phyloP scores from a whole-genome alignment of 1,140 invertebrate species.

The Pseudomyrmex dendroicus region DNA sequence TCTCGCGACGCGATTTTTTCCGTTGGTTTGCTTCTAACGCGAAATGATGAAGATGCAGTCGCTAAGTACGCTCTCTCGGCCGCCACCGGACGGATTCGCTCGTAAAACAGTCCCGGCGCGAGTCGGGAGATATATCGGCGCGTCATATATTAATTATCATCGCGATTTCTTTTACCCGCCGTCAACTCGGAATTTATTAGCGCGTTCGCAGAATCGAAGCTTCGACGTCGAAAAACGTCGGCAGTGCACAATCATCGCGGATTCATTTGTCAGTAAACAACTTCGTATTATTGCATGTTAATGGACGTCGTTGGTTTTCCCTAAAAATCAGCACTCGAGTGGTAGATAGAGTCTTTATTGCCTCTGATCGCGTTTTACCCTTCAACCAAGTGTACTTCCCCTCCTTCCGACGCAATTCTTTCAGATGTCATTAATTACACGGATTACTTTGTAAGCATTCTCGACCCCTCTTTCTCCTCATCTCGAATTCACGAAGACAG shows the following conservation, averaged over 20 bases:
- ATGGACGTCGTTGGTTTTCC: conserved; percentile 11
- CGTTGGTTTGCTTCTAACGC: neutral
- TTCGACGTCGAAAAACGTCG: conserved; percentile 16
- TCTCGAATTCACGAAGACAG: neutral
- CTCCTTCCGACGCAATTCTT: neutral
- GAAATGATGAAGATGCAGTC: conserved; percentile 53
- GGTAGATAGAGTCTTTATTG: conserved; percentile 17
- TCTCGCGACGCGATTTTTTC: conserved; percentile 10
- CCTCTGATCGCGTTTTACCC: conserved; percentile 12
- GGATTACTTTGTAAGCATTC: conserved; percentile 13
- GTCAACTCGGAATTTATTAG: conserved; percentile 51
- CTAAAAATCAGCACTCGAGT: conserved; percentile 49
- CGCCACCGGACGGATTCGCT: neutral
- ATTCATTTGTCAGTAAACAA: conserved; percentile 36
- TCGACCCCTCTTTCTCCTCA: neutral
- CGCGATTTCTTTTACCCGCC: conserved; percentile 14
- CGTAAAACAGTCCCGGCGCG: conserved; percentile 32
- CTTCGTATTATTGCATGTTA: conserved; percentile 41
- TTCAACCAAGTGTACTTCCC: conserved; percentile 4
- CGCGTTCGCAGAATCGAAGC: conserved; percentile 17
- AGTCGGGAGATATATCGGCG: conserved; percentile 42
- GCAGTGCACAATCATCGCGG: conserved; percentile 27
- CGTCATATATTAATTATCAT: conserved; percentile 63
- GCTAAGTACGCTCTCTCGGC: neutral
- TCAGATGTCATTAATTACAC: conserved; percentile 38